Evolutionary conservation across 2,113 vertebrate genomes (phyloP), one percentile per base, ranked within the genome.

Genomic region (Rhinichthys klamathensis): DNA sequence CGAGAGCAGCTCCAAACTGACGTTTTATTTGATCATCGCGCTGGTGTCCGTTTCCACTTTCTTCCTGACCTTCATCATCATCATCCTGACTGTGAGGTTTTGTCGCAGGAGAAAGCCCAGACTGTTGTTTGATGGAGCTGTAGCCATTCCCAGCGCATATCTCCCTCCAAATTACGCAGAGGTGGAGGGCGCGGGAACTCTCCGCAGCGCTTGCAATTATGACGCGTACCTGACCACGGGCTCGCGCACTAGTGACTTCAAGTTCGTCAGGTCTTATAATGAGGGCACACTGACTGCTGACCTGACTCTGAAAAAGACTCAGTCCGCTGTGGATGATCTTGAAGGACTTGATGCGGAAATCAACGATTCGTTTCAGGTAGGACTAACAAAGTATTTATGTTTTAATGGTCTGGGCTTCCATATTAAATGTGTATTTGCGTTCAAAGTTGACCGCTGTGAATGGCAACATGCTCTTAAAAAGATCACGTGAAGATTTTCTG

Each of bases 1-100:
- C 11, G 86, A 91, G 10, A 90, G 82, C 2, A 82, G 89, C 1
- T 90, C 93, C 21, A 91, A 89, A 67, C 73, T 93, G 21, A 94
- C 92, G 0, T 90, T 88, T 35, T 94, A 94, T 73, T 80, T 94
- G 85, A 92, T 93, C 65, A 90, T 95, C 23, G 90, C 92, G 0
- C 88, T 94, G 0, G 85, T 80, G 13, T 25, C 91, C 0, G 88
- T 95, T 1, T 94, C 94, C 41, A 94, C 93, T 12, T 67, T 95
- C 58, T 94, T 96, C 4, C 8, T 95, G 84, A 92, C 88, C 9
- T 92, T 91, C 0, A 87, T 96, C 16, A 93, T 94, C 41, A 87
- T 93, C 58, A 74, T 74, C 38, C 15, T 80, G 23, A 60, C 60
- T 4, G 6, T 65, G n/a, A 80, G 16, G 38, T 44, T 65, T 49